These are phyloP conservation scores for Psylliodes chrysocephalus DNA, from an alignment of 2,888 invertebrate genomes.

Conservation along the genomic window DNA sequence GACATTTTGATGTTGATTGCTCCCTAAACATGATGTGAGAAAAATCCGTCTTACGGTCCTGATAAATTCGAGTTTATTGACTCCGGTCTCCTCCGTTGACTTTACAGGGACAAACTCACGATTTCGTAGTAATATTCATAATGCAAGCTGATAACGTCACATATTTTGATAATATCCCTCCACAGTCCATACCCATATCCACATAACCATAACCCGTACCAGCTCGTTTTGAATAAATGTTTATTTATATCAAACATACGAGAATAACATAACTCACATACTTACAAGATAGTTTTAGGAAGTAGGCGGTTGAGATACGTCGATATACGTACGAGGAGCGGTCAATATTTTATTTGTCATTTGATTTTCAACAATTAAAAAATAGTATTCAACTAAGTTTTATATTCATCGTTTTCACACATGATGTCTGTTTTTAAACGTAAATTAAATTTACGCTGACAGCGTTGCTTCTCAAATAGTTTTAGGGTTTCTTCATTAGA, in stretches of 20 bases:
- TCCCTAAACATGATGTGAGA: too few species aligned
- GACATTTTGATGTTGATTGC: too few species aligned
- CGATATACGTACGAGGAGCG: too few species aligned
- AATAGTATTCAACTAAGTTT: too few species aligned
- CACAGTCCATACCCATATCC: background rate
- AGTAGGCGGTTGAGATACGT: slow-evolving; percentile 14
- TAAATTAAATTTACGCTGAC: too few species aligned
- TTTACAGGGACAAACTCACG: slow-evolving; percentile 31
- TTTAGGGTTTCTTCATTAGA: too few species aligned
- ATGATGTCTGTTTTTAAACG: too few species aligned
- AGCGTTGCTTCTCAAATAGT: too few species aligned
- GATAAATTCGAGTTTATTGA: slow-evolving; percentile 23
- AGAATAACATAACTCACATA: slow-evolving; percentile 12
- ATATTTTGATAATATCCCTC: slow-evolving; percentile 33
- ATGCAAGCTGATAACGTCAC: slow-evolving; percentile 32
- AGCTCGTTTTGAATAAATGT: slow-evolving; percentile 23
- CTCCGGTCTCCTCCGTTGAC: slow-evolving; percentile 15
- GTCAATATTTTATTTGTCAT: too few species aligned
- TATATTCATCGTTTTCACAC: too few species aligned
- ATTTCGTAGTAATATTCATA: slow-evolving; percentile 29
- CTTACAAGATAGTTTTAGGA: slow-evolving; percentile 14
- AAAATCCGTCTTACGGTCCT: slow-evolving; percentile 7
- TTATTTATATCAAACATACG: slow-evolving; percentile 25
- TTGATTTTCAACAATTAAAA: too few species aligned
- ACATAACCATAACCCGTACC: background rate